Conservation (phyloP, 2,113 vertebrate genomes). For the Ammodytes dubius region DNA sequence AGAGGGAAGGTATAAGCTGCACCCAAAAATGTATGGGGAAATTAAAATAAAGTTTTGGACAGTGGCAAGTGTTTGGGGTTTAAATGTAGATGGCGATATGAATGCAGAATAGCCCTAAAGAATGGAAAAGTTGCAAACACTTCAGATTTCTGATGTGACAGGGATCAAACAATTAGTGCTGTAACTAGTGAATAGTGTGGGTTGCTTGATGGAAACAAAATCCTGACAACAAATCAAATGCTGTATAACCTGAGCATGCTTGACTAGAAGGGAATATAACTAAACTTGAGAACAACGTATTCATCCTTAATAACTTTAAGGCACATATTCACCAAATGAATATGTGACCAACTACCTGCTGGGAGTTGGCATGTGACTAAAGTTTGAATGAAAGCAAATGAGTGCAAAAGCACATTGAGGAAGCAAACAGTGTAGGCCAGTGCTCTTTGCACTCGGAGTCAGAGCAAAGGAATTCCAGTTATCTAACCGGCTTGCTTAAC, state of each 20-base stretch:
- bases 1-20: neutral
- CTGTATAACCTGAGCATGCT: neutral
- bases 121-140: neutral
- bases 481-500: conserved; percentile 38
- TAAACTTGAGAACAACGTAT: conserved; percentile 2
- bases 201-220: neutral
- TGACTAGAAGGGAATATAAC: neutral
- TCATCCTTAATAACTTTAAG: neutral
- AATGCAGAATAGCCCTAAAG: neutral
- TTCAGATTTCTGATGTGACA: neutral
- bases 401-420: conserved; percentile 12
- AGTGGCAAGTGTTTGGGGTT: neutral
- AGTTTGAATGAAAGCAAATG: conserved; percentile 57
- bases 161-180: neutral
- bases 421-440: conserved; percentile 23
- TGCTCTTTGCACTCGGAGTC: conserved; percentile 22
- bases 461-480: conserved; percentile 66
- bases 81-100: neutral
- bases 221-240: neutral
- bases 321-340: no score
- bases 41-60: no score
- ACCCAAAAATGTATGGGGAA: conserved; percentile 24
- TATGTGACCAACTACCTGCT: neutral
- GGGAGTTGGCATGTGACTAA: conserved; percentile 10
- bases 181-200: neutral